Conservation (phyloP, 2,888 invertebrate genomes). For the Pilophorus perplexus region DNA sequence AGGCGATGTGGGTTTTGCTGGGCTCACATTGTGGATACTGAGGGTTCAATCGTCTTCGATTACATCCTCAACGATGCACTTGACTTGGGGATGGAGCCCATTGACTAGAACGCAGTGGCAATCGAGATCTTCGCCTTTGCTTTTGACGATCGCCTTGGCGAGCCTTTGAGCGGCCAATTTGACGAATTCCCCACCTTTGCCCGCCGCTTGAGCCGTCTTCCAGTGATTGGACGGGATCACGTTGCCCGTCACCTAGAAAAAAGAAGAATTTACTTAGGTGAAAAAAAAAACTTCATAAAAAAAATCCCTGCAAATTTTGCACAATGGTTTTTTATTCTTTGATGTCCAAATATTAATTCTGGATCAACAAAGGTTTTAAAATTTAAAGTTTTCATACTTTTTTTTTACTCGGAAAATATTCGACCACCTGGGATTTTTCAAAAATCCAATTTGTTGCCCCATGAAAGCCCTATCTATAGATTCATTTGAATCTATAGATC, state of each 20-base stretch:
- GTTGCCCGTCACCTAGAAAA: slow-evolving; percentile 19
- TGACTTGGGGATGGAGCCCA: slow-evolving; percentile 20
- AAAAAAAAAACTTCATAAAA: too few relatives aligned
- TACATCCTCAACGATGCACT: slow-evolving; percentile 1
- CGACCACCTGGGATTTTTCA: too few relatives aligned
- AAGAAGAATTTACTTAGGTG: background rate
- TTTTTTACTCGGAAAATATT: too few relatives aligned
- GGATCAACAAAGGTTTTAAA: too few relatives aligned
- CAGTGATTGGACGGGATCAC: slow-evolving; percentile 29
- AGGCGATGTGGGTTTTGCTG: too few relatives aligned
- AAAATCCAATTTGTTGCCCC: too few relatives aligned
- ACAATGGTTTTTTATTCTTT: too few relatives aligned
- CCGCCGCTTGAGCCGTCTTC: slow-evolving; percentile 17
- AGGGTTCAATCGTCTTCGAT: slow-evolving; percentile 15
- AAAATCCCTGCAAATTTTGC: too few relatives aligned
- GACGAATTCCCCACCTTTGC: slow-evolving; percentile 29
- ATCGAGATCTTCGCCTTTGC: background rate
- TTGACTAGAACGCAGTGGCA: slow-evolving; percentile 24
- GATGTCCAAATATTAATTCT: too few relatives aligned
- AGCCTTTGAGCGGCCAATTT: slow-evolving; percentile 12
- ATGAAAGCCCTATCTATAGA: too few relatives aligned
- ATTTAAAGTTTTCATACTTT: too few relatives aligned
- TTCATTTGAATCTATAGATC: too few relatives aligned
- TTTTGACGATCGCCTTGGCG: slow-evolving; percentile 8
- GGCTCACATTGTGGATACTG: slow-evolving; percentile 1